Evolutionary conservation across 2,888 invertebrate species (phyloP), one percentile per base, ranked within the genome.

Genomic region (Branchellion lobata): DNA sequence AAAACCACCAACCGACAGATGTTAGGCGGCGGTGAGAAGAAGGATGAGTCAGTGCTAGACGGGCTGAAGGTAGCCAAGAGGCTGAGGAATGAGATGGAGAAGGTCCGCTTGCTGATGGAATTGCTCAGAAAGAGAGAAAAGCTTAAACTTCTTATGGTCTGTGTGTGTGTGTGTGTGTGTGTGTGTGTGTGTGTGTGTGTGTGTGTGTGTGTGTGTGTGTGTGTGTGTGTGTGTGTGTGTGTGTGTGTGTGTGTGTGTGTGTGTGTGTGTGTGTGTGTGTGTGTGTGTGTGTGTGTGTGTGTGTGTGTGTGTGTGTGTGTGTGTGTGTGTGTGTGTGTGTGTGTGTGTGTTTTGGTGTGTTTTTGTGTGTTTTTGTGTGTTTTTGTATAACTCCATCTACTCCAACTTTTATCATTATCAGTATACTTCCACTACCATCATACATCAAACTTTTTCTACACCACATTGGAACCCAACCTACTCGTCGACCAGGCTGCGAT

Each of bases 101-200:
- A 95, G 81, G 96, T 95, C 0, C 91, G 94, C 81, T 89, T 98
- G 36, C 90, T 98, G 0, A 95, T 96, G 86, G 98, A 98, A 88
- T 87, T 97, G 82, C 95, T 98, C 1, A 91, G 97, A 78, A 98
- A 98, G 86, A 91, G 98, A 61, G 98, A 99, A 88, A 95, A 95
- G 85, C 90, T 95, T 24, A 99, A 99, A 88, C 91, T 94, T 79
- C 94, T 95, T 14, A 40, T 57, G 78, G 80, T 80, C 2, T 21
- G 65, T 36, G 29, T 51, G 33, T 36, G 47, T 29, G 21, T 3
- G n/a, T 11, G 8, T n/a, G n/a, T n/a, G n/a, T n/a, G n/a, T n/a
- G n/a, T n/a, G n/a, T n/a, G n/a, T n/a, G 65, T 65, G 29, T 27
- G 65, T n/a, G 24, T 65, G 29, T 65, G 11, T n/a, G 14, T 65